Evolutionary conservation across 2,797 vertebrate genomes (phyloP).

Genomic region (Falco berigora): DNA sequence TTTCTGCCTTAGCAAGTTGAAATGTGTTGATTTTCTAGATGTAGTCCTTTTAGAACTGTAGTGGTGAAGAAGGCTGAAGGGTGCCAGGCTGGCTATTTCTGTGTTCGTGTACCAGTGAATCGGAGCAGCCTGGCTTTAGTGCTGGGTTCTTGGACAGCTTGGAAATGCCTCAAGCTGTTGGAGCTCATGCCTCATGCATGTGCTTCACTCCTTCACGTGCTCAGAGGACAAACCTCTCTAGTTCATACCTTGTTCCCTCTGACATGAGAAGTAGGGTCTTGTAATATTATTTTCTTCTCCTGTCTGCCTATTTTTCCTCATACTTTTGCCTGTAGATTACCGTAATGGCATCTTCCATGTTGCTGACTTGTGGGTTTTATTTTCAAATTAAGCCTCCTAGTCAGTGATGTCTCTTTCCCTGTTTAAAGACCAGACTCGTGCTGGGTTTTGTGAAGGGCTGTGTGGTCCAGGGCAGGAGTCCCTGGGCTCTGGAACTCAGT

Average conservation of each 20-base stretch:
- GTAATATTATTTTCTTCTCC: background rate
- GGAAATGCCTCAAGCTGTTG: background rate
- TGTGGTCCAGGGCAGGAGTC: background rate
- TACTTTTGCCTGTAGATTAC: background rate
- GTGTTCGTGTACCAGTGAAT: conserved; percentile 6
- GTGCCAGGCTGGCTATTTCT: conserved; percentile 49
- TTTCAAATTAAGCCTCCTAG: background rate
- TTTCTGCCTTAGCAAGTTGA: conserved; percentile 21
- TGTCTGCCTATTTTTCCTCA: background rate
- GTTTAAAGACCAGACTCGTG: background rate
- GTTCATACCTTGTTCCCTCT: background rate
- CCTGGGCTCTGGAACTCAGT: background rate
- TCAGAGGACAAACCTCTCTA: background rate
- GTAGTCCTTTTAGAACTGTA: background rate
- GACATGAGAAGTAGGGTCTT: background rate
- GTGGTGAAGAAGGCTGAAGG: conserved; percentile 11
- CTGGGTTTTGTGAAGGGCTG: background rate
- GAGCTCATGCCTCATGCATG: background rate
- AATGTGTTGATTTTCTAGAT: conserved; percentile 34
- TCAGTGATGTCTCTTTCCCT: background rate
- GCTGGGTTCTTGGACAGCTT: background rate
- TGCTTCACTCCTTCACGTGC: background rate
- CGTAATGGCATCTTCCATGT: background rate
- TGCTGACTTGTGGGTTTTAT: background rate
- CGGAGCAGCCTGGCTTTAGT: conserved; percentile 33